Base-by-base conservation (phyloP, 2,888 invertebrate species). In the Atethmia centrago region DNA sequence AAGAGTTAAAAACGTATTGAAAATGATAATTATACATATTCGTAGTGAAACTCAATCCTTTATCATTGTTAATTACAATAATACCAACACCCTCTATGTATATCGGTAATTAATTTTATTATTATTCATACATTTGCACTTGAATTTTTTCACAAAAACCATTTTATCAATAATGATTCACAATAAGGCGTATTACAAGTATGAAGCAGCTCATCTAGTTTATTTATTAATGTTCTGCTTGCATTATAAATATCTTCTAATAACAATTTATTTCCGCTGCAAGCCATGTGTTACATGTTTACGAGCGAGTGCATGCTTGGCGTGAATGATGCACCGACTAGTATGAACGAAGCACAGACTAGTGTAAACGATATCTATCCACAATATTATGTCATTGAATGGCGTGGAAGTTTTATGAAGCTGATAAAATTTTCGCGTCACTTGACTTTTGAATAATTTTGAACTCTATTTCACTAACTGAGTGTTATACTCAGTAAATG, bases 221-320 rank as follows among this genome's bases (percentile, higher is more conserved):
- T 49, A 53, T 65, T 56, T 61, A 65, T 65, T 14, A 61, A 62
- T 56, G 19, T 40, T 7, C 36, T 36, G 36, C 5, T 36, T 40
- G 40, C 40, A 9, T 40, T 40, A 64, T 51, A 69, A 69, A 82
- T 77, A 82, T 45, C 12, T 58, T 49, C 19, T 40, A 45, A 71
- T 53, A 53, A 53, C 21, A 67, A 78, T 47, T 71, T 79, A 71
- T 79, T 71, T 78, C 36, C 31, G 79, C 49, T 55, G 58, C 53
- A 16, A 62, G 79, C 71, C 66, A 80, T 83, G 67, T 83, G 79
- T 36, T 45, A 19, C 12, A 59, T 47, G 51, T 68, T 72, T 79
- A 68, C 64, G 67, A 68, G 47, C 47, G 36, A 36, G 56, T 42
- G 72, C 31, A 45, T 59, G 56, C 21, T 51, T 51, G 16, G 65